Percentiles rank a stretch among this genome's conserved stretches.
These are phyloP conservation scores for Thunnus albacares DNA, from an alignment of 2,797 vertebrate species.

Conservation along the genomic window DNA sequence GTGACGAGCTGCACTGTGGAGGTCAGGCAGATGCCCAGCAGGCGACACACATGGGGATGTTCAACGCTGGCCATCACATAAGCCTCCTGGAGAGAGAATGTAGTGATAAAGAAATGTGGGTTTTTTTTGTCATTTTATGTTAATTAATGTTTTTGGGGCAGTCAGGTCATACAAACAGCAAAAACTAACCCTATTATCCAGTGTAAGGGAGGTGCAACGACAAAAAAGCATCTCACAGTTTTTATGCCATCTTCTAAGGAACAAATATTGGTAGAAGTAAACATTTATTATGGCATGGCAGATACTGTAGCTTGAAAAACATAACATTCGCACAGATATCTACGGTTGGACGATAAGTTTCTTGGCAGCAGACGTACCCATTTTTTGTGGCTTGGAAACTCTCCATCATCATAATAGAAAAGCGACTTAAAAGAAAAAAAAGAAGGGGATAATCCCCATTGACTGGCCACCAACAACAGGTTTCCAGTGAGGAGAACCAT, in stretches of 20 bases:
- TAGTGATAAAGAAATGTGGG: neutral
- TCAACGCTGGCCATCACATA: constrained; percentile 99
- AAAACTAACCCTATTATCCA: neutral
- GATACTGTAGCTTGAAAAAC: constrained; percentile 16
- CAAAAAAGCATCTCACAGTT: neutral
- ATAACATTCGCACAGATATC: constrained; percentile 27
- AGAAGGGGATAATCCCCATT: constrained; percentile 24
- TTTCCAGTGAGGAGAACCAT: constrained; percentile 1
- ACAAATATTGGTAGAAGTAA: neutral
- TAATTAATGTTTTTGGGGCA: neutral
- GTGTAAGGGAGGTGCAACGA: neutral
- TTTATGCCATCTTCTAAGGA: neutral
- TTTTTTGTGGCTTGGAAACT: constrained; percentile 55
- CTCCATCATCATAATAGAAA: constrained; percentile 48
- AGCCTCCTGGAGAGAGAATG: constrained; percentile 89
- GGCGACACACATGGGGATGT: constrained; percentile 96
- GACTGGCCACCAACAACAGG: constrained; percentile 14
- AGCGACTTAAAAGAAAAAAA: constrained; percentile 3
- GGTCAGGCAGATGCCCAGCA: constrained; percentile 97
- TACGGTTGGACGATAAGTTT: constrained; percentile 30
- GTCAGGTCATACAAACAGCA: constrained; percentile 3
- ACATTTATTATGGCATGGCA: constrained; percentile 8
- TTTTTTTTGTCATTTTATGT: neutral
- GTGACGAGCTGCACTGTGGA: constrained; percentile 98
- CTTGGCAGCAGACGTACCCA: constrained; percentile 31